Evolutionary conservation across 2,113 vertebrate species (phyloP).

Genomic region (Cygnus atratus): DNA sequence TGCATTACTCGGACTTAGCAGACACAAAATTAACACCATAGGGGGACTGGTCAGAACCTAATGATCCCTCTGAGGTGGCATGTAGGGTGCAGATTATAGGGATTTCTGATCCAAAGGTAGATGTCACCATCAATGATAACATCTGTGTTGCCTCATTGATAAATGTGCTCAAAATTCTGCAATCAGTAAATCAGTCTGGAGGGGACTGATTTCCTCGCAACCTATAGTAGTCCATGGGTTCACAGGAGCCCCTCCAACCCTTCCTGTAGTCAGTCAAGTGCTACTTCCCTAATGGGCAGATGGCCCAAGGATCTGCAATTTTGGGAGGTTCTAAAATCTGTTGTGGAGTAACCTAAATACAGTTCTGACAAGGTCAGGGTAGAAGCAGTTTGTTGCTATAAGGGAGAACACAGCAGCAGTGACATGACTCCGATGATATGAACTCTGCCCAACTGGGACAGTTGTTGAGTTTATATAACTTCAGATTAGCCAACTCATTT

Average conservation of each 20-base stretch:
- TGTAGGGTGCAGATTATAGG: background rate
- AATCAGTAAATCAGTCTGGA: background rate
- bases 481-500: background rate
- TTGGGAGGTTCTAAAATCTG: background rate
- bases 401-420: background rate
- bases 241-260: background rate
- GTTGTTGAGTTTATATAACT: background rate
- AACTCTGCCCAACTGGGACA: background rate
- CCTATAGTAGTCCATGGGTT: background rate
- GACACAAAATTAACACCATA: background rate
- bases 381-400: background rate
- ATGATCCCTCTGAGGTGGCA: background rate
- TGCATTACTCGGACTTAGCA: background rate
- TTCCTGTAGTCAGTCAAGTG: background rate
- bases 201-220: background rate
- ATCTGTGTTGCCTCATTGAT: background rate
- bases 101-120: background rate
- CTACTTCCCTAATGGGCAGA: accelerated
- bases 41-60: background rate
- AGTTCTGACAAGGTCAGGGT: background rate
- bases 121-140: background rate
- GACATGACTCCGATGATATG: background rate
- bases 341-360: background rate
- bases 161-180: background rate
- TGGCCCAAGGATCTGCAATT: background rate